Evolutionary conservation across 2,113 vertebrate species (phyloP), one percentile per base, ranked within the genome.

Genomic region (Dasyprocta punctata): DNA sequence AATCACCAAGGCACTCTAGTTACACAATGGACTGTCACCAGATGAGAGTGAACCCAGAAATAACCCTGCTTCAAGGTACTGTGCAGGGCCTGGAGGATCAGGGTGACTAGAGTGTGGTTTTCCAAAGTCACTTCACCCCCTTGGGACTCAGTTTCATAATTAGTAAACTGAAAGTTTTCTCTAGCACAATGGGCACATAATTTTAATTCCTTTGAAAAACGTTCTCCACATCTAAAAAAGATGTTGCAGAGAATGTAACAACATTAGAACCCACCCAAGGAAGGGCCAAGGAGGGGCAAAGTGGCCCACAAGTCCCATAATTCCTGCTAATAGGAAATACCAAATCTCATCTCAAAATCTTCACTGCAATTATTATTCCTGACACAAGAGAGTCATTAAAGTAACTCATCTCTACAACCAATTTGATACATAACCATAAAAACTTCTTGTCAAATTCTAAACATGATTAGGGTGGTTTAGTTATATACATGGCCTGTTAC

Each of bases 351-450:
- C 14, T 88, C 28, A 9, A 67, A 41, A 89, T 75, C 54, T 24
- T 89, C 71, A 20, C 63, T 73, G 16, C 92, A 83, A 96, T 92
- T 56, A 88, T 90, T 63, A 73, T 4, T 96, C 69, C 60, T 78
- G 81, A 73, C 41, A 90, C 41, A 47, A 89, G 88, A 95, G 26
- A 71, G n/a, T 47, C 58, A 90, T 92, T 83, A 73, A 87, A 80
- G 20, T 67, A 95, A 44, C 52, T 85, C 8, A 10, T 49, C 30
- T 92, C 22, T 85, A 63, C 47, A 94, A 58, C 36, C n/a, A 91
- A 58, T 88, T 36, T 78, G 93, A 94, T 41, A 49, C 10, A 49
- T 26, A 60, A 63, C 38, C 81, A 60, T 80, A 86, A 77, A 93
- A 95, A 61, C 44, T 94, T 95, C 91, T 36, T 71, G 24, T 91